Conservation (phyloP, 1,140 invertebrate genomes). For the Pogonomyrmex barbatus region DNA sequence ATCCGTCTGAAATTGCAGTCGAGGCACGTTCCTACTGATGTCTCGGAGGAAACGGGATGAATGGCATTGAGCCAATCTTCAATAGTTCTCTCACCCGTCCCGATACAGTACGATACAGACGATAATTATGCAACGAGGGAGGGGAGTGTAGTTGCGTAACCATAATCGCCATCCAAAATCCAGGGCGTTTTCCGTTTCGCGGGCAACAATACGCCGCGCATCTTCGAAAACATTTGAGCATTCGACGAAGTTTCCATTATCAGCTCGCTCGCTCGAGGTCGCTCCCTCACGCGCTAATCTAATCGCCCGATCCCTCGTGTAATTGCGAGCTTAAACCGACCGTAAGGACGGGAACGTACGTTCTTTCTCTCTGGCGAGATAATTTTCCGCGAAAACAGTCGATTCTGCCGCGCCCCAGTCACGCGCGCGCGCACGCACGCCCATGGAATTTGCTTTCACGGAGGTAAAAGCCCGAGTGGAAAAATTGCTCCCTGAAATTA, state of each 20-base stretch:
- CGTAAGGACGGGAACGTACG: background rate
- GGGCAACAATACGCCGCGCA: conserved; percentile 10
- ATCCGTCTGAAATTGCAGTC: conserved; percentile 58
- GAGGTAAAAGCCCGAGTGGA: conserved; percentile 43
- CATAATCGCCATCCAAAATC: conserved; percentile 65
- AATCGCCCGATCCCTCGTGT: conserved; percentile 30
- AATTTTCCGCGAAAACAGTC: conserved; percentile 40
- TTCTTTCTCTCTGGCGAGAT: conserved; percentile 28
- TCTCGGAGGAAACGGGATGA: conserved; percentile 44
- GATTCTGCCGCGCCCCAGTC: background rate
- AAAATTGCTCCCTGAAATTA: conserved; percentile 70
- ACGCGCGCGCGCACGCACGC: conserved; percentile 1
- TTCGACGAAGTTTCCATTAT: conserved; percentile 20
- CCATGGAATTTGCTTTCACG: conserved; percentile 44
- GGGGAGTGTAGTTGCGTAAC: conserved; percentile 56
- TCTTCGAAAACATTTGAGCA: conserved; percentile 49
- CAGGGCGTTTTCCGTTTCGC: conserved; percentile 19
- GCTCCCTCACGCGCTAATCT: conserved; percentile 47
- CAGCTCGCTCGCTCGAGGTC: background rate
- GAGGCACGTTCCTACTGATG: conserved; percentile 31
- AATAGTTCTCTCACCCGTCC: conserved; percentile 30
- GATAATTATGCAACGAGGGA: conserved; percentile 63
- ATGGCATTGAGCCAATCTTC: conserved; percentile 51
- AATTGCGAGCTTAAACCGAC: conserved; percentile 54
- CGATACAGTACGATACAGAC: conserved; percentile 56